Evolutionary conservation across 1,140 invertebrate species (phyloP).

Genomic region (Planococcus citri): DNA sequence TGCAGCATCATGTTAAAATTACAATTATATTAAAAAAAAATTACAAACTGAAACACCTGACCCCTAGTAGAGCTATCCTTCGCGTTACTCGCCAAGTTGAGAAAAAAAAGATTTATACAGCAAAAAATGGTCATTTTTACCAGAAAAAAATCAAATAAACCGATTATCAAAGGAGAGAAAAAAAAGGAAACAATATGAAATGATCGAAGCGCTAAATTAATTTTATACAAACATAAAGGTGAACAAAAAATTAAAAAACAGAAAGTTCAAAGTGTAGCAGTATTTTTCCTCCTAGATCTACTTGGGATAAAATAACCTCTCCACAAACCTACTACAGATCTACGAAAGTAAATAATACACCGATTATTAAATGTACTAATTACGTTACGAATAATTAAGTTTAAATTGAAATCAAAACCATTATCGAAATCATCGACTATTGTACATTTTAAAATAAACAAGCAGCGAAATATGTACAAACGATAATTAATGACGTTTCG

Average conservation of each 20-base stretch:
- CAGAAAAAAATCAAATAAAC: too few species aligned
- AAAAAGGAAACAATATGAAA: not conserved
- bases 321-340: conserved; percentile 8
- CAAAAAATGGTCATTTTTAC: not conserved
- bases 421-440: not conserved
- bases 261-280: not conserved
- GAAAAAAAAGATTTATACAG: not conserved
- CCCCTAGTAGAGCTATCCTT: not conserved
- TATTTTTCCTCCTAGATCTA: conserved; percentile 11
- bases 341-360: not conserved
- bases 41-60: not conserved
- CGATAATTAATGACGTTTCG: not conserved
- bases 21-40: not conserved
- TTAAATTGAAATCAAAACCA: not conserved
- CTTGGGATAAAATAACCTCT: conserved; percentile 9
- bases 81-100: not conserved
- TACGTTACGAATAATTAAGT: not conserved
- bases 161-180: not conserved
- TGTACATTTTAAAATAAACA: conserved; percentile 9
- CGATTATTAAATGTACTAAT: not conserved
- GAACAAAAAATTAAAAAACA: not conserved
- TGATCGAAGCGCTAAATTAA: not conserved
- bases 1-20: not conserved
- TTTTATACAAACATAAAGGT: not conserved
- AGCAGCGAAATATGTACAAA: conserved; percentile 2